Evolutionary conservation across 2,888 invertebrate species (phyloP), one percentile per base, ranked within the genome.

Genomic region (Spicauda simplicius): DNA sequence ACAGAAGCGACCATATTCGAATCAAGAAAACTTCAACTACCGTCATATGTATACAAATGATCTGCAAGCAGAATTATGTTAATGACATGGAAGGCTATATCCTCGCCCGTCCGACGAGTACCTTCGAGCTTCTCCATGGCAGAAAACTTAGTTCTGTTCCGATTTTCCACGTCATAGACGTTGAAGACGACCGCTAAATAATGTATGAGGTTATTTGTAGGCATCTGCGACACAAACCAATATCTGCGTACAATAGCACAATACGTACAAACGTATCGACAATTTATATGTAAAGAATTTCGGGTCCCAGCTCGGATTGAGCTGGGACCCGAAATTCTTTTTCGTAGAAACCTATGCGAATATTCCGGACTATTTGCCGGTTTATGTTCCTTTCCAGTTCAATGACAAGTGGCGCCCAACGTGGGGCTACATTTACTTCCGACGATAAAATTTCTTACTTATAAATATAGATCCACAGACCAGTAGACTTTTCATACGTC

Each of bases 171-270:
- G 11, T n/a, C 45, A 45, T 45, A n/a, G 45, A 45, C n/a, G 25
- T 53, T 62, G 54, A 25, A 55, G 25, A 45, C 41, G 30, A 6
- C 55, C 25, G 20, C 45, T 64, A 56, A 30, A 64, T 57, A 57
- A 64, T 64, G 64, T 56, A 64, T 64, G 30, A 57, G 64, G 20
- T 45, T 33, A 56, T 30, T n/a, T 41, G 53, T 54, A 64, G 56
- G 33, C 56, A 56, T 48, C 64, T 64, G 56, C 37, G 50, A 18
- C 33, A n/a, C 30, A 45, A 58, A 58, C 45, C 41, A 58, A 58
- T 58, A 58, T 58, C 41, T 45, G 50, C n/a, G 33, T 14, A 63
- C 48, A 63, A n/a, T n/a, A 6, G 45, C n/a, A 45, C 45, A 45
- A 45, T 45, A 45, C 45, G 45, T n/a, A 45, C n/a, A 0, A 45